These are phyloP conservation scores for Labeo calbasu DNA, from an alignment of 2,797 vertebrate species.

Conservation along the genomic window DNA sequence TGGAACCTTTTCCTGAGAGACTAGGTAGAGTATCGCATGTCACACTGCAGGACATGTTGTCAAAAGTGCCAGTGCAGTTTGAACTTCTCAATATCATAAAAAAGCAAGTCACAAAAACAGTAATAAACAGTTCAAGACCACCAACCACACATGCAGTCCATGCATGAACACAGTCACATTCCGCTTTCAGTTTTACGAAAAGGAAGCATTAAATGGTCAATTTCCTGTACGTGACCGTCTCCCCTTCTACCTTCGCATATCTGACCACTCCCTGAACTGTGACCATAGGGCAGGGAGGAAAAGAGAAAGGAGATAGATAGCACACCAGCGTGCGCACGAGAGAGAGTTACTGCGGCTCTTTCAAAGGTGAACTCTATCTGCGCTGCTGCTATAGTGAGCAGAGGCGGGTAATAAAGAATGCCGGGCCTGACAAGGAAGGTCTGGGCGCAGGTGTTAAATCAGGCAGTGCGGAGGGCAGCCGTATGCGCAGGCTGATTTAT, in stretches of 20 bases:
- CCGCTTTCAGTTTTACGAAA: conserved; percentile 40
- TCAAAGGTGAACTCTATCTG: conserved; percentile 69
- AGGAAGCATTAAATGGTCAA: conserved; percentile 51
- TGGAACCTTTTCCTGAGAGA: neutral
- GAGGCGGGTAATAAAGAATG: conserved; percentile 66
- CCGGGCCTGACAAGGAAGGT: conserved; percentile 68
- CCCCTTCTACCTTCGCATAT: conserved; percentile 40
- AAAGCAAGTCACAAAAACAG: neutral
- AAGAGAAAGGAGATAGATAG: conserved; percentile 52
- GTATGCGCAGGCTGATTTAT: conserved; percentile 66
- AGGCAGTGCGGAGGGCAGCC: conserved; percentile 65
- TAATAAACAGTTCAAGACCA: conserved; percentile 24
- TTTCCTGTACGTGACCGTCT: conserved; percentile 45
- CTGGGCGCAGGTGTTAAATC: conserved; percentile 71
- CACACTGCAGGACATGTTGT: neutral
- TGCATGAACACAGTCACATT: conserved; percentile 6
- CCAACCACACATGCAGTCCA: neutral
- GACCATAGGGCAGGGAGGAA: conserved; percentile 45
- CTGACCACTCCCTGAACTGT: conserved; percentile 63
- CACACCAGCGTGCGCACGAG: conserved; percentile 36
- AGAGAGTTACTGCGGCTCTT: conserved; percentile 66
- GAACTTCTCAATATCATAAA: neutral
- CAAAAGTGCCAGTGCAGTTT: neutral
- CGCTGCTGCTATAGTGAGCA: conserved; percentile 53
- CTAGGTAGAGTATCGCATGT: neutral